Evolutionary conservation across 1,140 invertebrate genomes (phyloP).

Genomic region (Wiebesia pumilae): DNA sequence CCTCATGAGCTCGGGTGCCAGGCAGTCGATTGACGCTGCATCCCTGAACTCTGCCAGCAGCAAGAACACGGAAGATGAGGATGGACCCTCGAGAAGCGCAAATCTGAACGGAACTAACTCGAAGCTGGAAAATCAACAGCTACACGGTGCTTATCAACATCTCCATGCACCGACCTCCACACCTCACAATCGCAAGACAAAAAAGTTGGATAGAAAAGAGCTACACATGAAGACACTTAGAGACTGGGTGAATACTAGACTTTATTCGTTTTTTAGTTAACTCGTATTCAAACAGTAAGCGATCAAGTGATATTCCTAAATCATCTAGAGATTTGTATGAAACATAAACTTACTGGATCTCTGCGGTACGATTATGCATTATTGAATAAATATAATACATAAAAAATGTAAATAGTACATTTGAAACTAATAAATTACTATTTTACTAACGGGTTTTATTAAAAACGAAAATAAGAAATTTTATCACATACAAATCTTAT

Average conservation of each 20-base stretch:
- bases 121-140: not conserved
- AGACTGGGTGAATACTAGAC: conserved; percentile 44
- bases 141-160: not conserved
- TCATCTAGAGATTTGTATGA: too few relatives aligned
- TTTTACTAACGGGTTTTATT: too few relatives aligned
- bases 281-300: too few relatives aligned
- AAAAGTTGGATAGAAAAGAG: conserved; percentile 39
- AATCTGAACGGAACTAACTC: not conserved
- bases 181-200: conserved; percentile 32
- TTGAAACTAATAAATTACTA: too few relatives aligned
- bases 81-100: conserved; percentile 20
- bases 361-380: too few relatives aligned
- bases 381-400: too few relatives aligned
- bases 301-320: too few relatives aligned
- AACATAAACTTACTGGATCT: too few relatives aligned
- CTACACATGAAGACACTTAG: conserved; percentile 34
- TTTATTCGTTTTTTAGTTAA: too few relatives aligned
- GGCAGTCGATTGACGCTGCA: conserved; percentile 65
- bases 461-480: too few relatives aligned
- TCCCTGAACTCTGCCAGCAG: conserved; percentile 68
- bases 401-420: too few relatives aligned
- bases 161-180: conserved; percentile 39
- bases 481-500: too few relatives aligned
- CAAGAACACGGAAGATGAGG: conserved; percentile 67
- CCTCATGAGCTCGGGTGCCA: conserved; percentile 55